A percentile compares a stretch with the other conserved stretches of the same genome.
Conservation (phyloP, 2,888 invertebrate species). For the Eupithecia insigniata region DNA sequence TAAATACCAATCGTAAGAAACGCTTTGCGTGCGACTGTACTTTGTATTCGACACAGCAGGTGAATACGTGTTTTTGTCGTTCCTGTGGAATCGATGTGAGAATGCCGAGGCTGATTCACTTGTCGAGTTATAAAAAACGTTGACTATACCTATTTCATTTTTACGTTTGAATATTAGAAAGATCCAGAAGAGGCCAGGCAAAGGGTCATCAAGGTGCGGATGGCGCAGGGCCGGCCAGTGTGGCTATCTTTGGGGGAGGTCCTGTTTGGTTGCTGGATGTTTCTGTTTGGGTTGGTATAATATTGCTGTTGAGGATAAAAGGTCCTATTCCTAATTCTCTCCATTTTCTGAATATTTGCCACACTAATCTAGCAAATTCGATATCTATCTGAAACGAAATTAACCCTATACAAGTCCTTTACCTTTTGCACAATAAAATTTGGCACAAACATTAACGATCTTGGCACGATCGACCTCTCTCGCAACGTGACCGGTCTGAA, state of each 20-base stretch:
- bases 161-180: background rate
- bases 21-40: conserved; percentile 59
- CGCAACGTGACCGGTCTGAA: conserved; percentile 53
- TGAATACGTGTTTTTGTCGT: conserved; percentile 74
- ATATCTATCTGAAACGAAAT: background rate
- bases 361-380: background rate
- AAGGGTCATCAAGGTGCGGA: background rate
- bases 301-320: background rate
- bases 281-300: background rate
- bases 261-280: too few relatives aligned
- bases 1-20: conserved; percentile 66
- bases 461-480: conserved; percentile 55
- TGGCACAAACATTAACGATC: conserved; percentile 28
- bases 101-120: conserved; percentile 44
- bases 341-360: background rate
- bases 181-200: background rate
- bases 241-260: background rate
- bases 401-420: background rate
- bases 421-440: conserved; percentile 3
- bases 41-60: conserved; percentile 72
- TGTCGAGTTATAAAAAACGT: conserved; percentile 7
- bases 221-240: background rate
- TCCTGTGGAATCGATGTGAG: conserved; percentile 74
- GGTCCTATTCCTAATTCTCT: background rate
- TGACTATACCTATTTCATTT: background rate